Percentiles rank a stretch among this genome's conserved stretches.
Evolutionary conservation across 2,113 vertebrate species (phyloP).

Genomic region (Vanacampus margaritifer): DNA sequence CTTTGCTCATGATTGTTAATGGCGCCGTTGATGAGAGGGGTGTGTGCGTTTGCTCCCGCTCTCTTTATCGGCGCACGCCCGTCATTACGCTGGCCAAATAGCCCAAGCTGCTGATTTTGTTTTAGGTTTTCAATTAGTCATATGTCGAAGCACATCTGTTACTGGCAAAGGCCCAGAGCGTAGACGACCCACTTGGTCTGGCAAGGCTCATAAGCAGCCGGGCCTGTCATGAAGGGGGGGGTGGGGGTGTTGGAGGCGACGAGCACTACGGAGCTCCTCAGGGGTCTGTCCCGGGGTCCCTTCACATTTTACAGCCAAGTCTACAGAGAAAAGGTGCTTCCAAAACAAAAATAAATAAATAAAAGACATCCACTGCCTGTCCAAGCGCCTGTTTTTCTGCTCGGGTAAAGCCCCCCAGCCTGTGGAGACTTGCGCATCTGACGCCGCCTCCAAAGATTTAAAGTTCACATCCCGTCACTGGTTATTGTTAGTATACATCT

Average conservation of each 20-base stretch:
- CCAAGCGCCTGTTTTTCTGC: constrained; percentile 34
- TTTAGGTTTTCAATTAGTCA: constrained; percentile 99
- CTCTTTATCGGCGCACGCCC: constrained; percentile 86
- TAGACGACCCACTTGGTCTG: constrained; percentile 81
- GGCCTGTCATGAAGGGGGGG: constrained; percentile 61
- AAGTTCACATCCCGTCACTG: constrained; percentile 33
- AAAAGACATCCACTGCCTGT: constrained; percentile 45
- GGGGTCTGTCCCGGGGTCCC: constrained; percentile 64
- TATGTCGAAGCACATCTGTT: constrained; percentile 99
- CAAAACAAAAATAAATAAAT: constrained; percentile 33
- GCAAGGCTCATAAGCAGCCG: constrained; percentile 76
- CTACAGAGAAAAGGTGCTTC: constrained; percentile 60
- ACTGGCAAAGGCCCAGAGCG: constrained; percentile 86
- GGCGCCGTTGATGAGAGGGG: constrained; percentile 95
- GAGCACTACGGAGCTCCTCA: constrained; percentile 67
- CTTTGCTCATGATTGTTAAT: constrained; percentile 99
- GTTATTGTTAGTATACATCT: constrained; percentile 36
- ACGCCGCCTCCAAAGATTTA: constrained; percentile 24
- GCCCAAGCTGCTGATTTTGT: constrained; percentile 96
- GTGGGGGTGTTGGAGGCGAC: constrained; percentile 45
- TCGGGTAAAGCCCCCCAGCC: constrained; percentile 47
- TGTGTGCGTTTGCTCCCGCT: constrained; percentile 75
- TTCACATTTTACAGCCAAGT: constrained; percentile 68
- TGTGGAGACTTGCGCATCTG: constrained; percentile 56
- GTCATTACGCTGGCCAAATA: constrained; percentile 98